A percentile compares a stretch with the other conserved stretches of the same genome.
Evolutionary conservation across 2,888 invertebrate genomes (phyloP).

Genomic region (Nudaria mundana): DNA sequence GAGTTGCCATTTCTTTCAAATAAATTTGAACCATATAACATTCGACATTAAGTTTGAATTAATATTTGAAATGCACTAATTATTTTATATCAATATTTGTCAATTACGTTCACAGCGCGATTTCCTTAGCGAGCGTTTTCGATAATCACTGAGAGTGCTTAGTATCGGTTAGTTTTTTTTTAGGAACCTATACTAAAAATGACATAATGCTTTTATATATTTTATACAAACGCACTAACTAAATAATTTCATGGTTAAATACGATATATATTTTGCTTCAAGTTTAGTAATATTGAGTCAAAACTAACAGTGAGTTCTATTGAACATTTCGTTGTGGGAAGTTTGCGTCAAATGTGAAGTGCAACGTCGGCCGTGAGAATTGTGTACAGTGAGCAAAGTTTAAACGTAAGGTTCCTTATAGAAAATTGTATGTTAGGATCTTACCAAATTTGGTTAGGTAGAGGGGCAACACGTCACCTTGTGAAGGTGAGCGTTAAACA

Average conservation of each 20-base stretch:
- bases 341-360: conserved; percentile 30
- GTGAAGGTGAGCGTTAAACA: too few species aligned
- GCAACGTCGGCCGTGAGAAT: conserved; percentile 15
- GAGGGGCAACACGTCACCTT: too few species aligned
- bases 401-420: conserved; percentile 3
- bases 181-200: neutral
- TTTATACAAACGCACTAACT: too few species aligned
- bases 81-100: conserved; percentile 49
- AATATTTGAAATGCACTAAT: conserved; percentile 27
- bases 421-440: neutral
- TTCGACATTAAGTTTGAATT: conserved; percentile 16
- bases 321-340: conserved; percentile 31
- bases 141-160: conserved; percentile 16
- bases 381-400: conserved; percentile 4
- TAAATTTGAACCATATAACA: conserved; percentile 24
- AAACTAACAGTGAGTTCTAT: conserved; percentile 19
- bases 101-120: conserved; percentile 38
- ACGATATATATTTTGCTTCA: conserved; percentile 16
- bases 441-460: too few species aligned
- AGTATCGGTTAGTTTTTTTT: conserved; percentile 12
- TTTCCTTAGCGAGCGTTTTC: conserved; percentile 27
- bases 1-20: conserved; percentile 40
- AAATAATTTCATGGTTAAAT: too few species aligned
- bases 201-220: too few species aligned
- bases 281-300: conserved; percentile 17